These are phyloP conservation scores for Holacanthella duospinosa DNA, from an alignment of 2,888 invertebrate species.

Conservation along the genomic window DNA sequence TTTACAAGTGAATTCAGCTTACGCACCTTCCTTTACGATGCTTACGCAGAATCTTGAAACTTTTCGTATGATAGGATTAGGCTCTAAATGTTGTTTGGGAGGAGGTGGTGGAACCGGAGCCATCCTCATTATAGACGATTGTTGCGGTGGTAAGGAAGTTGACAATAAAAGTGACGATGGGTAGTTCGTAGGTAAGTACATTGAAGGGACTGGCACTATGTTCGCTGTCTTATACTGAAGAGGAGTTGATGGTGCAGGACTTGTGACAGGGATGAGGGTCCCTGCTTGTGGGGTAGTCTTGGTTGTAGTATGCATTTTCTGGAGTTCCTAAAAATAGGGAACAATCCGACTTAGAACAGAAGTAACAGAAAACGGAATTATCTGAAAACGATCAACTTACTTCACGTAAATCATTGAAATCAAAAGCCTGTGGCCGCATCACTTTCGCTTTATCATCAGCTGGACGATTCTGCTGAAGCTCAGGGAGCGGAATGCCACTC, in stretches of 20 bases:
- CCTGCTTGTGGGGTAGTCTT: neutral
- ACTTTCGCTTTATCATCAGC: neutral
- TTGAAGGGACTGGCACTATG: conserved; percentile 4
- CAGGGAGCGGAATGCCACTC: neutral
- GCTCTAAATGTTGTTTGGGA: conserved; percentile 16
- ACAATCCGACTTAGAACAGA: neutral
- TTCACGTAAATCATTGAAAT: neutral
- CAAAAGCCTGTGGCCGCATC: neutral
- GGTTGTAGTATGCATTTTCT: neutral
- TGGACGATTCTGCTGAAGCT: neutral
- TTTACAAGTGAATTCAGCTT: neutral
- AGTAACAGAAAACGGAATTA: too few species aligned
- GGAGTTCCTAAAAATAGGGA: neutral
- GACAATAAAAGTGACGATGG: conserved; percentile 6
- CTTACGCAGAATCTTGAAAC: conserved; percentile 48
- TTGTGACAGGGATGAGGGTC: neutral
- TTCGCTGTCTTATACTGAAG: neutral
- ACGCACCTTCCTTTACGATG: conserved; percentile 43
- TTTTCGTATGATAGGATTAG: conserved; percentile 30
- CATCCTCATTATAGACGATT: conserved; percentile 5
- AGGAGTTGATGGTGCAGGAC: neutral
- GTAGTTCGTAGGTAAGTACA: neutral
- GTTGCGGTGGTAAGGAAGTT: conserved; percentile 6
- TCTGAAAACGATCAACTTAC: neutral
- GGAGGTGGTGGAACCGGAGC: conserved; percentile 15